Evolutionary conservation across 2,113 vertebrate genomes (phyloP).

Genomic region (Ovibos moschatus): DNA sequence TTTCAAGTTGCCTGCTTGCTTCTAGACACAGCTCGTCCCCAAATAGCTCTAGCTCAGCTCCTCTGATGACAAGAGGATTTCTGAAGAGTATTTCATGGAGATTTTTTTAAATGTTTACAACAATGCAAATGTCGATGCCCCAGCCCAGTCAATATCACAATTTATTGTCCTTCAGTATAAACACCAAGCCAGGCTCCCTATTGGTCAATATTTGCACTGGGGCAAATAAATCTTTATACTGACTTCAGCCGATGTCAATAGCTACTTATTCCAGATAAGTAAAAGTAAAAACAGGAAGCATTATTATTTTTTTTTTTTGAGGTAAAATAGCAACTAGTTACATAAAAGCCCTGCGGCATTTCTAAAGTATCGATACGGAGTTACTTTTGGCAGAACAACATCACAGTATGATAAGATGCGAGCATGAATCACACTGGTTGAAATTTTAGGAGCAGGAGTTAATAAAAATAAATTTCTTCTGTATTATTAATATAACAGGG

Average conservation of each 20-base stretch:
- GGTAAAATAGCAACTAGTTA: constrained; percentile 85
- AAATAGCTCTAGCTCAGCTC: background rate
- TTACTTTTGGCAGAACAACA: constrained; percentile 81
- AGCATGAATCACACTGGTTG: constrained; percentile 43
- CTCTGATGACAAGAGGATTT: constrained; percentile 1
- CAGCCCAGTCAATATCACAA: constrained; percentile 81
- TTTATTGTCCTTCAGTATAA: constrained; percentile 87
- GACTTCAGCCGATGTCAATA: constrained; percentile 81
- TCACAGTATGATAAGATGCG: constrained; percentile 67
- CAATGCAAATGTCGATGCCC: constrained; percentile 84
- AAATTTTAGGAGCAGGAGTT: constrained; percentile 52
- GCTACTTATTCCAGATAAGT: constrained; percentile 84
- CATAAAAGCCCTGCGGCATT: constrained; percentile 81
- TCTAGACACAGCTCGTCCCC: constrained; percentile 30
- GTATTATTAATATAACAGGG: constrained; percentile 56
- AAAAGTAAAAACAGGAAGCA: constrained; percentile 81
- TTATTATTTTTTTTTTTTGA: constrained; percentile 80
- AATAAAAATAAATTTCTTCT: constrained; percentile 65
- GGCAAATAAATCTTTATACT: constrained; percentile 88
- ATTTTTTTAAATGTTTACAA: constrained; percentile 85
- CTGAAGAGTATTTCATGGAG: constrained; percentile 80
- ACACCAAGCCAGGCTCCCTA: constrained; percentile 81
- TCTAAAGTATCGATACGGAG: constrained; percentile 81
- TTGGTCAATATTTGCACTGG: constrained; percentile 84
- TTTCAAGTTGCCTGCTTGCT: background rate